Percentiles rank a stretch among this genome's conserved stretches.
Evolutionary conservation across 2,888 invertebrate genomes (phyloP).

Genomic region (Eulithis testata): DNA sequence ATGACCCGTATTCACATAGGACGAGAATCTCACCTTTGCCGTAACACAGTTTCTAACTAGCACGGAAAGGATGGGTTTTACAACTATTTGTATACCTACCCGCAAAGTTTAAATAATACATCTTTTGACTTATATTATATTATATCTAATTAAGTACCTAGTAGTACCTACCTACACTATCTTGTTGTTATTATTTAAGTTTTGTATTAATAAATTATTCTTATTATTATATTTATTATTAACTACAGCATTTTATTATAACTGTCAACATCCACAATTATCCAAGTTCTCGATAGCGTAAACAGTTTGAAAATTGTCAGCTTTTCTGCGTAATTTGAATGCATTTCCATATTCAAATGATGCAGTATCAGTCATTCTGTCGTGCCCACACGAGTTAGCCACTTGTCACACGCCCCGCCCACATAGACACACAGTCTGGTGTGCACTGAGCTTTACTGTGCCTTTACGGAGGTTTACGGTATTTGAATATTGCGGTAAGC

Average conservation of each 20-base stretch:
- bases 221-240: no score
- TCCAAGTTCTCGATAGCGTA: slow-evolving; percentile 3
- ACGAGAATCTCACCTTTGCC: no score
- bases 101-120: no score
- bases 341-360: slow-evolving; percentile 38
- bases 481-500: slow-evolving; percentile 34
- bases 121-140: no score
- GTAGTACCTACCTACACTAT: no score
- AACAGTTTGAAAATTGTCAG: slow-evolving; percentile 26
- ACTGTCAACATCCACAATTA: slow-evolving; percentile 7
- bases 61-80: no score
- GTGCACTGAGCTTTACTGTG: slow-evolving; percentile 34
- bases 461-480: background rate
- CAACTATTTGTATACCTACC: no score
- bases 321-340: slow-evolving; percentile 28
- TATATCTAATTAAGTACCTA: no score
- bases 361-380: slow-evolving; percentile 41
- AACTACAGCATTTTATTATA: background rate
- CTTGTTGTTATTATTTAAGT: no score
- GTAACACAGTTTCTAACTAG: no score
- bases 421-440: slow-evolving; percentile 49
- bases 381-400: slow-evolving; percentile 34
- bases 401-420: slow-evolving; percentile 53
- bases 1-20: no score
- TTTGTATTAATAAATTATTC: no score